Conservation (phyloP, 2,113 vertebrate genomes). For the Nicator chloris region DNA sequence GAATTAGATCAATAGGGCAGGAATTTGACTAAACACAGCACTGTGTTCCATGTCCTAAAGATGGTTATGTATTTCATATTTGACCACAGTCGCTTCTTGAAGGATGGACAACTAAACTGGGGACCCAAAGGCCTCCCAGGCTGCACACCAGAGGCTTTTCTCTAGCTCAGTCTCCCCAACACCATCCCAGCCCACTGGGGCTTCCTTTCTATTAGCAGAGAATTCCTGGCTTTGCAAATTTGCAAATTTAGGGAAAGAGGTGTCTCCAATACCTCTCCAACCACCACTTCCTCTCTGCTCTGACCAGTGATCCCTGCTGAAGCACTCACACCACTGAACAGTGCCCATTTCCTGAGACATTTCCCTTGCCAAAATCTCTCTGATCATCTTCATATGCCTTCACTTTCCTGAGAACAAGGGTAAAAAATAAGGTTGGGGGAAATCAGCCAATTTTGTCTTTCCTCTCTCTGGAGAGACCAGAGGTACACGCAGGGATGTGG, state of each 20-base stretch:
- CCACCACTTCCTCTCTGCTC: not conserved
- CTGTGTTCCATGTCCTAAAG: fast-evolving
- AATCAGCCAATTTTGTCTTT: not conserved
- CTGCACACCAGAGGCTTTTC: not conserved
- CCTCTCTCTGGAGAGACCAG: not conserved
- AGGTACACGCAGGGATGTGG: not conserved
- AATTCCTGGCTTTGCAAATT: not conserved
- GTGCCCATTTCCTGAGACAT: fast-evolving
- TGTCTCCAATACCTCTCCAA: not conserved
- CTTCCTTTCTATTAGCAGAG: not conserved
- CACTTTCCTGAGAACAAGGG: not conserved
- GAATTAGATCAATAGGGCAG: not conserved
- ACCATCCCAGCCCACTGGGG: not conserved
- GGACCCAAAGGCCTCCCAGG: not conserved
- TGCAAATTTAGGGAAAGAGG: not conserved
- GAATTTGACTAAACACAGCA: not conserved
- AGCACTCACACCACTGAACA: not conserved
- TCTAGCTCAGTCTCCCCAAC: not conserved
- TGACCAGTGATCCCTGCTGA: not conserved
- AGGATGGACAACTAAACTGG: not conserved
- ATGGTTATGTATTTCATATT: not conserved
- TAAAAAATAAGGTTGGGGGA: not conserved
- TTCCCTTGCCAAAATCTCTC: not conserved
- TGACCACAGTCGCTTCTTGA: not conserved
- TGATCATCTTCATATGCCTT: not conserved